Evolutionary conservation across 2,797 vertebrate genomes (phyloP), one percentile per base, ranked within the genome.

Genomic region (Molossus molossus): DNA sequence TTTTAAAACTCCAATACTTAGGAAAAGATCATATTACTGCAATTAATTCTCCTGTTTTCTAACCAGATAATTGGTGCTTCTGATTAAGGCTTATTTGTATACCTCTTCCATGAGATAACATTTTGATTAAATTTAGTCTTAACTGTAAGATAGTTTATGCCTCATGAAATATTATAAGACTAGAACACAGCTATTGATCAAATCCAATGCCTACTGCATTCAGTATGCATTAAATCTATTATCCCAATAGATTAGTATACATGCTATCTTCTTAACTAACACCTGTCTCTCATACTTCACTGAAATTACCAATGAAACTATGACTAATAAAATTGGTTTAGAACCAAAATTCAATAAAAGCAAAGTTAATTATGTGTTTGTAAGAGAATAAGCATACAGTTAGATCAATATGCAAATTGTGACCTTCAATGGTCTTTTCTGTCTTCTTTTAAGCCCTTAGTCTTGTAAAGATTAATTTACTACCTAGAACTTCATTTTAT

Each of bases 381-480:
- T 97, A 97, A 96, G 97, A 98, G 98, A 98, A 98, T 98, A 98
- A 98, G 98, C 98, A 98, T 98, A 98, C 98, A 98, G 98, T 98
- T 97, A 98, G 98, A 99, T 99, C 98, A 99, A 99, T 99, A 99
- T 99, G 98, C 96, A 98, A 98, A 99, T 99, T 97, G 94, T 98
- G 98, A 99, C 99, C 98, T 99, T 99, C 98, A 98, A 84, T 98
- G 97, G 98, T 98, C 97, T 99, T 98, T 98, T 98, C 97, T 98
- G 97, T 96, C 97, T 98, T 97, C 97, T 98, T 98, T 98, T 98
- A 98, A 98, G 98, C 98, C 97, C 98, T 98, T 98, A 98, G 98
- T 98, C 98, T 98, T 98, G 96, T 81, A 98, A 98, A 98, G 98
- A 98, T 98, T 98, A 98, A 98, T 95, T 98, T 98, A 97, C 97